A percentile compares a stretch with the other conserved stretches of the same genome.
These are phyloP conservation scores for Axea sp. DNA, from an alignment of 2,888 invertebrate species.

Conservation along the genomic window DNA sequence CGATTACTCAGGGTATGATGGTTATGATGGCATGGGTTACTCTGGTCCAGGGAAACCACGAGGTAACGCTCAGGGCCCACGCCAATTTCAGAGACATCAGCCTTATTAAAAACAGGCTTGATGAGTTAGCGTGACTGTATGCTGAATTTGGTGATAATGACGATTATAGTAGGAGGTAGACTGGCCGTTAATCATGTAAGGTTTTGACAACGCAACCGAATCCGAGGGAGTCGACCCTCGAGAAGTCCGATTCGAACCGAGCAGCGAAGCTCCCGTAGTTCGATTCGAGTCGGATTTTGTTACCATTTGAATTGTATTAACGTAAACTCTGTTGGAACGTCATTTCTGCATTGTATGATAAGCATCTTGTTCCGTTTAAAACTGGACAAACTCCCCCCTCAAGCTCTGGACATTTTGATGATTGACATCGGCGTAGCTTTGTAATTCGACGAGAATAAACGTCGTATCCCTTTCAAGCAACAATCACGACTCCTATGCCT, in stretches of 20 bases:
- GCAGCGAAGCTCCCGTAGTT: not conserved
- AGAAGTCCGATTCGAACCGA: not conserved
- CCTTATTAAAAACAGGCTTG: conserved; percentile 73
- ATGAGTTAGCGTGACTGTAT: conserved; percentile 63
- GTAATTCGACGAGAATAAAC: conserved; percentile 48
- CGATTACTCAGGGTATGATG: conserved; percentile 77
- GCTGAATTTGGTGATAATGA: conserved; percentile 68
- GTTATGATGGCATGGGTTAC: conserved; percentile 76
- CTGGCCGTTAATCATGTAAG: conserved; percentile 59
- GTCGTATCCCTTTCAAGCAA: conserved; percentile 56
- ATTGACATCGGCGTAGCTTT: conserved; percentile 58
- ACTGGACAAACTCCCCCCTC: too few relatives aligned
- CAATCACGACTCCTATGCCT: conserved; percentile 43
- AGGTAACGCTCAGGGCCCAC: conserved; percentile 76
- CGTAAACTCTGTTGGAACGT: conserved; percentile 48
- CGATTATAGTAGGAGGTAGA: conserved; percentile 67
- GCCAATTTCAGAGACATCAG: conserved; percentile 79
- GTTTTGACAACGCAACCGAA: conserved; percentile 47
- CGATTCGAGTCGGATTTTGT: not conserved
- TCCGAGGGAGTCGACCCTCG: not conserved
- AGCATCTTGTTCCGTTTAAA: conserved; percentile 60
- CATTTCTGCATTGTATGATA: conserved; percentile 58
- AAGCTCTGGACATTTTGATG: conserved; percentile 44
- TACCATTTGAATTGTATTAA: conserved; percentile 56
- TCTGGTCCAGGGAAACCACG: conserved; percentile 76